Evolutionary conservation across 1,140 invertebrate species (phyloP).

Genomic region (Aricia agestis): DNA sequence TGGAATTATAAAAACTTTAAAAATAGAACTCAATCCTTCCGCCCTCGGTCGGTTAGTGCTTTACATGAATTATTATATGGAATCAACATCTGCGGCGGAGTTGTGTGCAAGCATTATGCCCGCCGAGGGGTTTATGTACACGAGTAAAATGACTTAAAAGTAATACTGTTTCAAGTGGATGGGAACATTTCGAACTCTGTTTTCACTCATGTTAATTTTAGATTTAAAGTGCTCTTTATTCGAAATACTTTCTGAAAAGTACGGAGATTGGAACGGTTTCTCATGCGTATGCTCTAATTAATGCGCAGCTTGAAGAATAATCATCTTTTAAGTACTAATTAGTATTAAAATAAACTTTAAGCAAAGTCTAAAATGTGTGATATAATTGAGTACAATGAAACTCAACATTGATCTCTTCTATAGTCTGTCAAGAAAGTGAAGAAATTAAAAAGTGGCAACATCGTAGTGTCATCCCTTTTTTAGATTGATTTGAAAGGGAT

Average conservation of each 20-base stretch:
- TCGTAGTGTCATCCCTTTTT: too few relatives aligned
- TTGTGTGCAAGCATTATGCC: constrained; percentile 49
- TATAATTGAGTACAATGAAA: too few relatives aligned
- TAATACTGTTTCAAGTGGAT: constrained; percentile 69
- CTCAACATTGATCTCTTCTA: too few relatives aligned
- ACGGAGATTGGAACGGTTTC: not conserved
- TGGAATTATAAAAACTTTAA: constrained; percentile 71
- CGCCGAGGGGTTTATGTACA: constrained; percentile 64
- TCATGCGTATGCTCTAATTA: not conserved
- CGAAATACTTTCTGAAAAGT: constrained; percentile 33
- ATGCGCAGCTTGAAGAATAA: not conserved
- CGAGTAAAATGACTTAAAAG: constrained; percentile 70
- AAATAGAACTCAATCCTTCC: constrained; percentile 75
- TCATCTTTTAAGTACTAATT: too few relatives aligned
- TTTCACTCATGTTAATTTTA: constrained; percentile 66
- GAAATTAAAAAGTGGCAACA: too few relatives aligned
- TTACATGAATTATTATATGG: constrained; percentile 76
- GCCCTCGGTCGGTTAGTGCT: constrained; percentile 70
- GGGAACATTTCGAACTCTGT: constrained; percentile 62
- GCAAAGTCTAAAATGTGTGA: too few relatives aligned
- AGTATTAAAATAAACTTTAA: too few relatives aligned
- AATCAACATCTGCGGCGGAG: constrained; percentile 69
- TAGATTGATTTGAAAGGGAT: too few relatives aligned
- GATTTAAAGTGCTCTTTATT: constrained; percentile 50
- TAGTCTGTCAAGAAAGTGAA: too few relatives aligned